Conservation (phyloP, 2,888 invertebrate species). For the Perizoma affinitatum region DNA sequence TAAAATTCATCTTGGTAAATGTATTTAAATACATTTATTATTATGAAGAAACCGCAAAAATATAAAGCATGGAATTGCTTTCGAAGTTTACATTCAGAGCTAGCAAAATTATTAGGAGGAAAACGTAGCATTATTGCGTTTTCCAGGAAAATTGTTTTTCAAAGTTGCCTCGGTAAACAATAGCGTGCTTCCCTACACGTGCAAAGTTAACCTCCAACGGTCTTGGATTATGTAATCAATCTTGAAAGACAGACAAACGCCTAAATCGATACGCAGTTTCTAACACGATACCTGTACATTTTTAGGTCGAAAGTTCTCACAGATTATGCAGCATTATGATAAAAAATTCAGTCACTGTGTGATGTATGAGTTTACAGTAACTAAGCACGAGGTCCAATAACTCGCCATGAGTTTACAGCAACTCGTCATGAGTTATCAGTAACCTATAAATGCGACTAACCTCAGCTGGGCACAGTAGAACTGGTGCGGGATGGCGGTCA, state of each 20-base stretch:
- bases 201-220: background rate
- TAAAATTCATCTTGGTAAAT: no score
- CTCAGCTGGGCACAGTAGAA: slow-evolving; percentile 94
- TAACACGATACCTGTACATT: background rate
- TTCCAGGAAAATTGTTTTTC: background rate
- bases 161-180: background rate
- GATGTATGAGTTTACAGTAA: background rate
- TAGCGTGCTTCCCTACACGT: background rate
- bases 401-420: background rate
- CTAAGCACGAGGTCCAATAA: background rate
- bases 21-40: no score
- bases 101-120: no score
- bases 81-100: no score
- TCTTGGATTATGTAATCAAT: background rate
- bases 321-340: background rate
- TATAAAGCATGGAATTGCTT: no score
- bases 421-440: background rate
- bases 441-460: slow-evolving; percentile 71
- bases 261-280: background rate
- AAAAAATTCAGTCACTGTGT: background rate
- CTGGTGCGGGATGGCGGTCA: slow-evolving; percentile 98
- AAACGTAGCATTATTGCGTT: no score
- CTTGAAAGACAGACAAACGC: background rate
- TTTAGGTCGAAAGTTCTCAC: no score
- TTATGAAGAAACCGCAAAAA: no score